Evolutionary conservation across 2,888 invertebrate species (phyloP).

Genomic region (Stratiomys singularior): DNA sequence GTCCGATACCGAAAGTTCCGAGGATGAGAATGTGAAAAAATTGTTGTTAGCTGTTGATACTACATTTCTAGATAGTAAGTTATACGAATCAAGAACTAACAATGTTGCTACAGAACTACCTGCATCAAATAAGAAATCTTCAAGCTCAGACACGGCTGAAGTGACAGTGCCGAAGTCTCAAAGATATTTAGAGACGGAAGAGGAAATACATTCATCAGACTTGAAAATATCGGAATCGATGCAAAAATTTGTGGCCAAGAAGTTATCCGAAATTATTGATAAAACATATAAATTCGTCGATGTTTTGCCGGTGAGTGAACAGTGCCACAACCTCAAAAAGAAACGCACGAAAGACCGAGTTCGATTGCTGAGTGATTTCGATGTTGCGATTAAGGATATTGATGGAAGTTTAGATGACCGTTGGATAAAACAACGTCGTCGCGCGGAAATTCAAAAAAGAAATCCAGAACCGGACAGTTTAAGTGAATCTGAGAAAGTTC

Average conservation of each 20-base stretch:
- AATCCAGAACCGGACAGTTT: conserved; percentile 39
- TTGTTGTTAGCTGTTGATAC: conserved; percentile 44
- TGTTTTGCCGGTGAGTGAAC: not conserved
- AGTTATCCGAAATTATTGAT: conserved; percentile 45
- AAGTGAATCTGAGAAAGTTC: conserved; percentile 39
- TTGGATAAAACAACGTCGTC: not conserved
- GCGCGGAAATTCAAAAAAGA: conserved; percentile 44
- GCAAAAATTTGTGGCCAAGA: conserved; percentile 49
- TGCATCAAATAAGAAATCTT: not conserved
- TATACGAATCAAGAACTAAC: conserved; percentile 7
- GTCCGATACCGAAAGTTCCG: conserved; percentile 43
- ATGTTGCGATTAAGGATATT: conserved; percentile 7
- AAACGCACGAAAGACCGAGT: conserved; percentile 6
- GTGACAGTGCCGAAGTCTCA: conserved; percentile 46
- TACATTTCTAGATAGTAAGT: conserved; percentile 37
- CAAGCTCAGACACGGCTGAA: not conserved
- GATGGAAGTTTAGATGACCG: conserved; percentile 14
- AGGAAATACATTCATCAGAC: conserved; percentile 32
- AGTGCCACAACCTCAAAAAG: not conserved
- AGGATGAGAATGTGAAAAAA: conserved; percentile 46
- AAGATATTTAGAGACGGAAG: conserved; percentile 42
- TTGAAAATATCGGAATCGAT: conserved; percentile 47
- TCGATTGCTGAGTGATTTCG: conserved; percentile 45
- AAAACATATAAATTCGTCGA: conserved; percentile 46
- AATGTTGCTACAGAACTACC: not conserved